These are phyloP conservation scores for Caracal caracal DNA, from an alignment of 2,113 vertebrate genomes.

Conservation along the genomic window DNA sequence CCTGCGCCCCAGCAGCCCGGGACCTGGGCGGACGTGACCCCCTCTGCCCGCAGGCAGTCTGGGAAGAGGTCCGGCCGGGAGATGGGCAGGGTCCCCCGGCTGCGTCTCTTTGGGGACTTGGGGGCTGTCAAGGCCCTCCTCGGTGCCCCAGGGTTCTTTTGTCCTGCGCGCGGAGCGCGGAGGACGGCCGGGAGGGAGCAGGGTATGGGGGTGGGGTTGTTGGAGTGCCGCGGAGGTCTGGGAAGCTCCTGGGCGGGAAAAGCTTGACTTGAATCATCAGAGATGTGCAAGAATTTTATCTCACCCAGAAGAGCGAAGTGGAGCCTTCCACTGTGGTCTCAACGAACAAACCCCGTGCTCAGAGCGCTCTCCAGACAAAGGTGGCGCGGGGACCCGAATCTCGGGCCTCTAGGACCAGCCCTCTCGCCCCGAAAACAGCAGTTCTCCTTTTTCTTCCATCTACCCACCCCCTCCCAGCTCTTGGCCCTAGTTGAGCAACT, in stretches of 20 bases:
- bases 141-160: slow-evolving; percentile 73
- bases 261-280: neutral
- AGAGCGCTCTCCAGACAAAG: slow-evolving; percentile 73
- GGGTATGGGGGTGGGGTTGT: slow-evolving; percentile 67
- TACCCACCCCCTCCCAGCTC: neutral
- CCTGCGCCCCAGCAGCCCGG: neutral
- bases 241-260: slow-evolving; percentile 75
- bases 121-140: slow-evolving; percentile 51
- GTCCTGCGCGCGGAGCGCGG: slow-evolving; percentile 66
- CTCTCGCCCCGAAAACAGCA: neutral
- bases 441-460: neutral
- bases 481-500: slow-evolving; percentile 69
- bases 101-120: neutral
- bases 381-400: slow-evolving; percentile 49
- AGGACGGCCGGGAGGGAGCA: slow-evolving; percentile 45
- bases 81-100: slow-evolving; percentile 48
- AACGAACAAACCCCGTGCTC: neutral
- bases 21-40: slow-evolving; percentile 16
- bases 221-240: slow-evolving; percentile 24
- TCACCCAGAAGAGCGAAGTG: neutral
- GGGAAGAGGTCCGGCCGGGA: neutral
- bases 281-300: neutral
- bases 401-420: neutral
- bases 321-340: neutral
- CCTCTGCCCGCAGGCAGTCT: neutral